Percentiles rank a stretch among this genome's conserved stretches.
Evolutionary conservation across 92 coral and sea anemone species (phyloP).

Genomic region (Blastomussa wellsi): DNA sequence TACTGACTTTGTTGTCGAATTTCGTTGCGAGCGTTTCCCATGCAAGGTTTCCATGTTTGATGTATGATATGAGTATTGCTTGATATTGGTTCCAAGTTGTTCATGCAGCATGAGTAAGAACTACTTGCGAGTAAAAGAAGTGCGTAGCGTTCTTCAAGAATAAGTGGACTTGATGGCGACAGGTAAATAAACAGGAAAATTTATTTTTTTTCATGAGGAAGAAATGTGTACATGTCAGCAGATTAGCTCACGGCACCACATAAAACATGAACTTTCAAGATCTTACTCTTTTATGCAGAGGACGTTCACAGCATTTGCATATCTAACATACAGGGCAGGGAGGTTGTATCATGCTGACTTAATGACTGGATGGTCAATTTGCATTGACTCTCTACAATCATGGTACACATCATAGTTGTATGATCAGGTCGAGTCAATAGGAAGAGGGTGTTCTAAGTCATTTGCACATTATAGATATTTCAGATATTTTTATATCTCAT

Average conservation of each 20-base stretch:
- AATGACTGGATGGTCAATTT: too few relatives aligned
- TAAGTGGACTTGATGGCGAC: constrained; percentile 27
- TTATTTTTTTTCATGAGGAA: background rate
- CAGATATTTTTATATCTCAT: too few relatives aligned
- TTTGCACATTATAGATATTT: too few relatives aligned
- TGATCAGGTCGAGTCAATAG: too few relatives aligned
- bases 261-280: background rate
- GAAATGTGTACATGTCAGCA: background rate
- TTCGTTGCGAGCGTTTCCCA: background rate
- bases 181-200: background rate
- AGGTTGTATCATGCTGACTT: too few relatives aligned
- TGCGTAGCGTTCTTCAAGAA: background rate
- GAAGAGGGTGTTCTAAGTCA: too few relatives aligned
- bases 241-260: too few relatives aligned
- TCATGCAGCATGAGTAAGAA: background rate
- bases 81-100: constrained; percentile 12
- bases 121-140: background rate
- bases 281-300: too few relatives aligned
- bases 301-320: too few relatives aligned
- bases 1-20: background rate
- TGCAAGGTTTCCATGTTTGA: background rate
- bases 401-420: too few relatives aligned
- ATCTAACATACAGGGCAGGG: too few relatives aligned
- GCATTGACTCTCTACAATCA: too few relatives aligned
- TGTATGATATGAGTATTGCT: background rate